Conservation (phyloP, 64 coral and sea anemone genomes). For the Exaiptasia diaphana region DNA sequence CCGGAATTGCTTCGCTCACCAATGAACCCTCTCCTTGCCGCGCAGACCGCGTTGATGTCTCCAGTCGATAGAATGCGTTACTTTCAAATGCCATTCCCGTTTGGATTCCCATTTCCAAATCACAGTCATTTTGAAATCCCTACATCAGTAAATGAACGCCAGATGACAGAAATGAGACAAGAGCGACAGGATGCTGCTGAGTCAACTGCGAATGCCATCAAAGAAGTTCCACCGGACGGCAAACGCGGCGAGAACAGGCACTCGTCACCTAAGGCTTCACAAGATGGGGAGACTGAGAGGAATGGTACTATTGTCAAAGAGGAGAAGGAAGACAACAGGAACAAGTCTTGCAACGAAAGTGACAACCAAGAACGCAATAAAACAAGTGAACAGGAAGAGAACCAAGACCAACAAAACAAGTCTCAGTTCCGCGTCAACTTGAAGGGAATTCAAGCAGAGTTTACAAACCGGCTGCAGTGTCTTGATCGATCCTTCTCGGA, state of each 20-base stretch:
- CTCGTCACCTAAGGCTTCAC: background rate
- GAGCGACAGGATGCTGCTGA: constrained; percentile 16
- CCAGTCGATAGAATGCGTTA: constrained; percentile 78
- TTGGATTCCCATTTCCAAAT: constrained; percentile 58
- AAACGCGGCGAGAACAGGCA: background rate
- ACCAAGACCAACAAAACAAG: background rate
- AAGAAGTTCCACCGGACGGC: constrained; percentile 14
- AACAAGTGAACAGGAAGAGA: background rate
- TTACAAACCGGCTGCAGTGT: constrained; percentile 69
- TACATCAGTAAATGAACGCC: constrained; percentile 53
- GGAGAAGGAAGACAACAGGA: constrained; percentile 29
- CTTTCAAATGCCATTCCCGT: constrained; percentile 66
- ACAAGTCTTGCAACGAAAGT: constrained; percentile 3
- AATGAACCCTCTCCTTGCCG: constrained; percentile 67
- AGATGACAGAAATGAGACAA: constrained; percentile 56
- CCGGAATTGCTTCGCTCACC: constrained; percentile 74
- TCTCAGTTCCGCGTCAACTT: constrained; percentile 59
- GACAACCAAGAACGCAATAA: constrained; percentile 9
- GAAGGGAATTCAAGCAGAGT: constrained; percentile 78
- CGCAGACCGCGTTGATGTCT: constrained; percentile 63
- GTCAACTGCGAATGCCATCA: background rate
- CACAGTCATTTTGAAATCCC: constrained; percentile 60
- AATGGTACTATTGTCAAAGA: constrained; percentile 30
- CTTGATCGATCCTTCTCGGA: constrained; percentile 71
- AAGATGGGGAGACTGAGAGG: background rate